phyloP scores from a whole-genome alignment of 1,140 invertebrate species.

The Cataglyphis hispanica region DNA sequence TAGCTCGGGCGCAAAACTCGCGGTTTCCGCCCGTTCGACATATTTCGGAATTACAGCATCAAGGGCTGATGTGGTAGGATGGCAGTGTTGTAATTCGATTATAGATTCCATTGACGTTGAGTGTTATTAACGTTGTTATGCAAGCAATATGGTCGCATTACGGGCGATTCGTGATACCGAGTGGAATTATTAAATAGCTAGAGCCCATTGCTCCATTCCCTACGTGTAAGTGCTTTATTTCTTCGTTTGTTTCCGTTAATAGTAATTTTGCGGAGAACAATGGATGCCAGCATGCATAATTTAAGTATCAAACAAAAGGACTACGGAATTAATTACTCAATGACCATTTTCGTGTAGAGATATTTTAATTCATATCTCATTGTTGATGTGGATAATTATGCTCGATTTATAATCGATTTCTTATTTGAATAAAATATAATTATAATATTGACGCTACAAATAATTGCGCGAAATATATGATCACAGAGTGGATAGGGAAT shows the following conservation, averaged over 20 bases:
- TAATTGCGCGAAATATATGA: no score
- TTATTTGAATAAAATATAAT: not conserved
- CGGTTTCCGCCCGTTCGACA: slow-evolving; percentile 17
- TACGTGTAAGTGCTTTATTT: slow-evolving; percentile 20
- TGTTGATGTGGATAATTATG: not conserved
- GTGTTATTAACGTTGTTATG: slow-evolving; percentile 57
- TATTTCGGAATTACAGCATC: slow-evolving; percentile 42
- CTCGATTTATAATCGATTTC: not conserved
- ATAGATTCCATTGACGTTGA: slow-evolving; percentile 57
- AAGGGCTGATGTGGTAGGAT: not conserved
- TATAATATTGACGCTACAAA: no score
- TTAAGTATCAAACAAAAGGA: slow-evolving; percentile 15
- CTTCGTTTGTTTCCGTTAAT: slow-evolving; percentile 32
- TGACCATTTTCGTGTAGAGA: not conserved
- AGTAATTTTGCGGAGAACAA: slow-evolving; percentile 30
- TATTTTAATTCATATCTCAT: slow-evolving; percentile 9
- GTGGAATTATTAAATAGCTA: slow-evolving; percentile 56
- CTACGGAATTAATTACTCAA: not conserved
- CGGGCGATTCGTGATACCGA: slow-evolving; percentile 33
- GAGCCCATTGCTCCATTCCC: not conserved
- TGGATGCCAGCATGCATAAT: not conserved
- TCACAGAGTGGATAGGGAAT: no score
- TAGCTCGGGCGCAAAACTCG: slow-evolving; percentile 27
- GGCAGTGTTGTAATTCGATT: slow-evolving; percentile 54
- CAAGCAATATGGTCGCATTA: slow-evolving; percentile 49